These are phyloP conservation scores for Verasper variegatus DNA, from an alignment of 2,113 vertebrate species.

Conservation along the genomic window DNA sequence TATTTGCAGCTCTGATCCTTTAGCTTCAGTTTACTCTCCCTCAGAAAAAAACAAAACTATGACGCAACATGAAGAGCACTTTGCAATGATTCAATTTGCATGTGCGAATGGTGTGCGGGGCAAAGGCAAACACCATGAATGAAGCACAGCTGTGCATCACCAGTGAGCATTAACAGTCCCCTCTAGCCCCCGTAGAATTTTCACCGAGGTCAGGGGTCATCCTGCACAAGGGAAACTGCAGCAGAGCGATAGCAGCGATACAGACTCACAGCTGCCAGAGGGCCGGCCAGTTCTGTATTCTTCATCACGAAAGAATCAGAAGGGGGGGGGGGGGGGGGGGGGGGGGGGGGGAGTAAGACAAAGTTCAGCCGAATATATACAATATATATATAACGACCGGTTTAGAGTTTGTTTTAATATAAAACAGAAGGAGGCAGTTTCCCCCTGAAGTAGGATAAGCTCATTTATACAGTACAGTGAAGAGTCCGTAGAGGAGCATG, in stretches of 20 bases:
- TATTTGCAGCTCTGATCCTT: neutral
- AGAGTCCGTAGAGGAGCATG: slow-evolving; percentile 34
- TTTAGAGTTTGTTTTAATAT: slow-evolving; percentile 66
- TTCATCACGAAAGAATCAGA: slow-evolving; percentile 50
- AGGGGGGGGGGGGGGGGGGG: slow-evolving; percentile 37
- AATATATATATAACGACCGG: slow-evolving; percentile 57
- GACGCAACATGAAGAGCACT: slow-evolving; percentile 20
- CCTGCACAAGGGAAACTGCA: slow-evolving; percentile 57
- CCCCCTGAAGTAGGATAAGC: slow-evolving; percentile 44
- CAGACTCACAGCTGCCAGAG: slow-evolving; percentile 62
- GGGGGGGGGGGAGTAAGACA: slow-evolving; percentile 38
- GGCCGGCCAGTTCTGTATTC: slow-evolving; percentile 49
- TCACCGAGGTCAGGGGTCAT: slow-evolving; percentile 66
- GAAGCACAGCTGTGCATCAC: slow-evolving; percentile 56
- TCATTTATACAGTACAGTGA: slow-evolving; percentile 28
- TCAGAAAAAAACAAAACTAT: neutral
- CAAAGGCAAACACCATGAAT: slow-evolving; percentile 42
- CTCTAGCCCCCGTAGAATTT: slow-evolving; percentile 51
- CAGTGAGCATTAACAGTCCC: slow-evolving; percentile 50
- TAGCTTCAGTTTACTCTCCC: slow-evolving; percentile 11
- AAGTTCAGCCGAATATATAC: slow-evolving; percentile 54
- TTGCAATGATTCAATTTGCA: slow-evolving; percentile 21
- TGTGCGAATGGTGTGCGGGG: slow-evolving; percentile 10
- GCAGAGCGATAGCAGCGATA: slow-evolving; percentile 34
- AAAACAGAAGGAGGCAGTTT: slow-evolving; percentile 58